Evolutionary conservation across 2,888 invertebrate species (phyloP).

Genomic region (Tetheella fluctuosa): DNA sequence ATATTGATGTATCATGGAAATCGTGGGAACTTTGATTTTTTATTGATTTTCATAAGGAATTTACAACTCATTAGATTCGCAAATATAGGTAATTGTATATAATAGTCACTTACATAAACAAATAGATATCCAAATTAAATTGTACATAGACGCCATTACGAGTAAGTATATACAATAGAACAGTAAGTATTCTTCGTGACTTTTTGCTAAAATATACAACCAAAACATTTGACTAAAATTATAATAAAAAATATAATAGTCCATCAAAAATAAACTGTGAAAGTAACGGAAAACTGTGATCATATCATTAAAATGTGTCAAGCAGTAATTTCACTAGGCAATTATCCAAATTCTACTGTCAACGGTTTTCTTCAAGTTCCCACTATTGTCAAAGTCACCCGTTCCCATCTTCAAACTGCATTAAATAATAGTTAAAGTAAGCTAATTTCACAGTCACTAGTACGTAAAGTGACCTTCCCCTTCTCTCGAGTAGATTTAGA

Average conservation of each 20-base stretch:
- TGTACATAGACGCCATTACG: too few relatives aligned
- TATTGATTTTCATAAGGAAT: conserved; percentile 57
- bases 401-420: conserved; percentile 69
- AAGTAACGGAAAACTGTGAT: conserved; percentile 6
- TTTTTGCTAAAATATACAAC: neutral
- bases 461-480: conserved; percentile 52
- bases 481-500: conserved; percentile 48
- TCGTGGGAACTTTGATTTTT: conserved; percentile 75
- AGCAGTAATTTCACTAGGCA: conserved; percentile 53
- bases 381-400: conserved; percentile 68
- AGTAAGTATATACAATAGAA: too few relatives aligned
- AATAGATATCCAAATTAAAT: too few relatives aligned
- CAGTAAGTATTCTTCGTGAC: too few relatives aligned
- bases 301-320: conserved; percentile 30
- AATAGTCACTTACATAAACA: too few relatives aligned
- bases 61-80: too few relatives aligned
- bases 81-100: too few relatives aligned
- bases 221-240: neutral
- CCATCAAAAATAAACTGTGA: conserved; percentile 2
- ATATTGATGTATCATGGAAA: conserved; percentile 61
- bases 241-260: neutral
- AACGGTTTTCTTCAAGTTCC: conserved; percentile 61
- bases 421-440: conserved; percentile 77
- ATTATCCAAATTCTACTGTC: conserved; percentile 62
- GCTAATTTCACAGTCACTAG: conserved; percentile 64